phyloP scores from a whole-genome alignment of 2,888 invertebrate species.

The Ceraclea dissimilis region DNA sequence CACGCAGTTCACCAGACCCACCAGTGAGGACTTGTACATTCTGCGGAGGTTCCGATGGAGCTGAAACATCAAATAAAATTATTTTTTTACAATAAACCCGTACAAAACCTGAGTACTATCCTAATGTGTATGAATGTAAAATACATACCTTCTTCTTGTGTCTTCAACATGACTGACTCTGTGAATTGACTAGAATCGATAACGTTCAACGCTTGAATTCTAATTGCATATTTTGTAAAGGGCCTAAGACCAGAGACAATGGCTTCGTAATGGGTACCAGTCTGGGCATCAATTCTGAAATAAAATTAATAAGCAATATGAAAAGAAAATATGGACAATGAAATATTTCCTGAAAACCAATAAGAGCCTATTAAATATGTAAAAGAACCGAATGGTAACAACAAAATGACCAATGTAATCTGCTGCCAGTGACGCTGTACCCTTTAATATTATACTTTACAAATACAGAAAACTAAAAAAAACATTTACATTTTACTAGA shows the following conservation, averaged over 20 bases:
- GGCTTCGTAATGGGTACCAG: slow-evolving; percentile 44
- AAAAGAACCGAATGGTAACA: too few relatives aligned
- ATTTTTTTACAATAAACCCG: background rate
- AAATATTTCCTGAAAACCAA: background rate
- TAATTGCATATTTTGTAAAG: slow-evolving; percentile 72
- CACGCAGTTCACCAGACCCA: slow-evolving; percentile 61
- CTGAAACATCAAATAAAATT: slow-evolving; percentile 27
- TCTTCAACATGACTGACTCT: slow-evolving; percentile 67
- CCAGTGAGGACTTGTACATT: slow-evolving; percentile 60
- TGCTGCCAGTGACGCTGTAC: too few relatives aligned
- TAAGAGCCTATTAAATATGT: background rate
- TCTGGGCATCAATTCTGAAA: slow-evolving; percentile 40
- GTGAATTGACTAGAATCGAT: slow-evolving; percentile 75
- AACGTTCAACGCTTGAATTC: slow-evolving; percentile 76
- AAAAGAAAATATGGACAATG: background rate
- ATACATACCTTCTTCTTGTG: slow-evolving; percentile 72
- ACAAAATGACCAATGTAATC: too few relatives aligned
- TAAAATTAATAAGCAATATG: background rate
- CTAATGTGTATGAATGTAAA: background rate
- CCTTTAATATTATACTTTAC: too few relatives aligned
- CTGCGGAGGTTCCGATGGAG: slow-evolving; percentile 63
- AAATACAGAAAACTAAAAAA: too few relatives aligned
- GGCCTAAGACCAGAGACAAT: slow-evolving; percentile 56
- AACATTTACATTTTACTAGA: background rate
- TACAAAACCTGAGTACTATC: background rate